phyloP scores from a whole-genome alignment of 2,797 vertebrate genomes.

The Leucoraja ocellata region DNA sequence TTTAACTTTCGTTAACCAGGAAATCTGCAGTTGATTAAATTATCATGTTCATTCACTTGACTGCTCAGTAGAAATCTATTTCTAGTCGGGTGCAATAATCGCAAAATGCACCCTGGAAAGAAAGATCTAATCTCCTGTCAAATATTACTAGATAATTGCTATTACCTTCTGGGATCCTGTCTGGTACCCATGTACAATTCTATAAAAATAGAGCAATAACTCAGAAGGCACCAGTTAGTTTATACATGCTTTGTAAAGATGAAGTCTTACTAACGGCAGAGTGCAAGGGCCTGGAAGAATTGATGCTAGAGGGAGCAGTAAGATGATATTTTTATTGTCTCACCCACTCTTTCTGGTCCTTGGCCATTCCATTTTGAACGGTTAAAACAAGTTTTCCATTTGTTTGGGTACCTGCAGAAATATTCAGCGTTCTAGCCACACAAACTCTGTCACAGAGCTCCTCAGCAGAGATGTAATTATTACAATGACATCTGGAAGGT shows the following conservation, averaged over 20 bases:
- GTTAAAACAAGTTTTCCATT: constrained; percentile 65
- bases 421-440: constrained; percentile 60
- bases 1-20: neutral
- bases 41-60: neutral
- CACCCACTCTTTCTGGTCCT: constrained; percentile 51
- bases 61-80: neutral
- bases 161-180: neutral
- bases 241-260: neutral
- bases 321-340: constrained; percentile 34
- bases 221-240: neutral
- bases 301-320: neutral
- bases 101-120: neutral
- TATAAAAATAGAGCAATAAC: neutral
- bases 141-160: neutral
- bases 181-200: neutral
- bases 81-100: neutral
- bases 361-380: constrained; percentile 49
- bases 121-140: neutral
- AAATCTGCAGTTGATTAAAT: neutral
- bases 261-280: neutral
- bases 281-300: neutral
- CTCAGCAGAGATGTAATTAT: constrained; percentile 71
- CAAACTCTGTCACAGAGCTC: constrained; percentile 77
- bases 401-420: constrained; percentile 60
- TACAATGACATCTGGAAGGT: constrained; percentile 70